A percentile compares a stretch with the other conserved stretches of the same genome.
Evolutionary conservation across 2,888 invertebrate species (phyloP).

Genomic region (Heteromurus nitidus): DNA sequence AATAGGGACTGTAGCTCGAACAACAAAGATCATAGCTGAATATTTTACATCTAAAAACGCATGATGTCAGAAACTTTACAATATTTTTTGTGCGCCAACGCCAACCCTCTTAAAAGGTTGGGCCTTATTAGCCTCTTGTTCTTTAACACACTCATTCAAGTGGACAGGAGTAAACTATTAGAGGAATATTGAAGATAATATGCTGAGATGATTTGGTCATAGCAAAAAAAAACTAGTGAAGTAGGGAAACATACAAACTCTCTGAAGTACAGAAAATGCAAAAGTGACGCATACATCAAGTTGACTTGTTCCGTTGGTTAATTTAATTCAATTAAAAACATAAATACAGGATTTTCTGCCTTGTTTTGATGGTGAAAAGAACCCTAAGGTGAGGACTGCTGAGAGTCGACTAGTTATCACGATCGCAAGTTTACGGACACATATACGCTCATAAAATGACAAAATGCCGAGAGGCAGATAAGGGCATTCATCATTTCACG

Average conservation of each 20-base stretch:
- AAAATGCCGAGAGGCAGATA: conserved; percentile 36
- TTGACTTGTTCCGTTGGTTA: conserved; percentile 40
- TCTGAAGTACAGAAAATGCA: too few species aligned
- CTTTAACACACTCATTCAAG: too few species aligned
- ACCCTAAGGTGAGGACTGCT: conserved; percentile 51
- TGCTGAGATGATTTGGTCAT: not conserved
- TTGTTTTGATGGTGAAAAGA: conserved; percentile 33
- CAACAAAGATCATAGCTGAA: too few species aligned
- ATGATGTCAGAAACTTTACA: too few species aligned
- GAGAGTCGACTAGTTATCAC: conserved; percentile 48
- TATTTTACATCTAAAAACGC: too few species aligned
- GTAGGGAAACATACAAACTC: not conserved
- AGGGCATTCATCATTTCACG: conserved; percentile 36
- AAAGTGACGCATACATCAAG: not conserved
- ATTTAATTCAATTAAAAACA: conserved; percentile 55
- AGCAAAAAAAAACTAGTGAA: not conserved
- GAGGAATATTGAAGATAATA: too few species aligned
- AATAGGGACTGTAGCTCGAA: too few species aligned
- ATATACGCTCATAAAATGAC: conserved; percentile 19
- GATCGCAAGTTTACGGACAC: conserved; percentile 29
- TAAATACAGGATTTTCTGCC: conserved; percentile 55
- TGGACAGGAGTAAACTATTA: too few species aligned
- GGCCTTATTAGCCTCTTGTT: too few species aligned
- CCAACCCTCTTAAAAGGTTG: too few species aligned
- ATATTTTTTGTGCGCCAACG: too few species aligned